phyloP scores from a whole-genome alignment of 1,140 invertebrate species.

The Ceratosolen fusciceps region DNA sequence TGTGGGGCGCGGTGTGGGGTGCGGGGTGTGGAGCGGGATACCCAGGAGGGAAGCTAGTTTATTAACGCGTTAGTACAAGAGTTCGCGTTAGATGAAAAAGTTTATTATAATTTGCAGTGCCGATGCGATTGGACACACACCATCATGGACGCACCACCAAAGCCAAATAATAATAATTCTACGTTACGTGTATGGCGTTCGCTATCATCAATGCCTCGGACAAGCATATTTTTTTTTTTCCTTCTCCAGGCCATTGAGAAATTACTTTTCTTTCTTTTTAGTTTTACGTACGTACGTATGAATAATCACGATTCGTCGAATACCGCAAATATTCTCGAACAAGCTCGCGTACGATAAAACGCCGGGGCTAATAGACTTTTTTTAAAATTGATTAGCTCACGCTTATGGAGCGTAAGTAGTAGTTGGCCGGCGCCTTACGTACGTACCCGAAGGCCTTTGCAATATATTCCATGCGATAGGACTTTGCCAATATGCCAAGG shows the following conservation, averaged over 20 bases:
- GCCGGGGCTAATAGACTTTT: no score
- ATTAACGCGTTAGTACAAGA: not conserved
- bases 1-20: no score
- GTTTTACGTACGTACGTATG: no score
- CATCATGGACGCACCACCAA: not conserved
- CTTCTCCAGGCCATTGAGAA: not conserved
- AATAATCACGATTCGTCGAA: conserved; percentile 2
- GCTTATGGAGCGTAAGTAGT: not conserved
- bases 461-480: no score
- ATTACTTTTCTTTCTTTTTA: not conserved
- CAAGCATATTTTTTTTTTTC: not conserved
- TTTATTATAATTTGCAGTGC: not conserved
- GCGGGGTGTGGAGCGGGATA: not conserved
- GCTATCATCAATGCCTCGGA: not conserved
- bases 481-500: not conserved
- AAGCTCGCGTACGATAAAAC: not conserved
- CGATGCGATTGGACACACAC: not conserved
- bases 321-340: not conserved
- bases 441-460: not conserved
- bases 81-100: not conserved
- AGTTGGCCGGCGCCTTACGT: not conserved
- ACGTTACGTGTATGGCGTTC: not conserved
- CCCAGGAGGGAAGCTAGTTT: not conserved
- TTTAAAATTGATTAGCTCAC: not conserved
- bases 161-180: not conserved